phyloP scores from a whole-genome alignment of 2,888 invertebrate genomes.

The Ennomos erosarius region DNA sequence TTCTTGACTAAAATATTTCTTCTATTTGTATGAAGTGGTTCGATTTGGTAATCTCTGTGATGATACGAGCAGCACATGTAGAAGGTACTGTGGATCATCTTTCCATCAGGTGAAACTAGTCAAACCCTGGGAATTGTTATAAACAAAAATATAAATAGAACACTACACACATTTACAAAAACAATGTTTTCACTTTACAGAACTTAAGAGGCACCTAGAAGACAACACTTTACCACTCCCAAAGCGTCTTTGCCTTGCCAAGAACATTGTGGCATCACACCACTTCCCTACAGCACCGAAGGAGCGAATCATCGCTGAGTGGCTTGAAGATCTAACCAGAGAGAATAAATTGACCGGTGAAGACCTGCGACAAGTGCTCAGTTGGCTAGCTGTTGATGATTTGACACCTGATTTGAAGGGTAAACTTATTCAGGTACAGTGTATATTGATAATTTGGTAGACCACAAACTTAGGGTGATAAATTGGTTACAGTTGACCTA shows the following conservation, averaged over 20 bases:
- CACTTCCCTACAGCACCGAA: constrained; percentile 79
- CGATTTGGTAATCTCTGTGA: too few relatives aligned
- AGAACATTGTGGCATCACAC: constrained; percentile 77
- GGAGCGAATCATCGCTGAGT: constrained; percentile 79
- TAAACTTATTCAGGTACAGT: constrained; percentile 68
- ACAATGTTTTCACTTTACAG: constrained; percentile 56
- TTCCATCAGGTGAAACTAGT: too few relatives aligned
- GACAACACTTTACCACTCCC: constrained; percentile 70
- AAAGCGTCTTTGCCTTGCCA: constrained; percentile 83
- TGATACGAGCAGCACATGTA: too few relatives aligned
- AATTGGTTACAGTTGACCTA: too few relatives aligned
- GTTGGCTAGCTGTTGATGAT: constrained; percentile 67
- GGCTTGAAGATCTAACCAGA: constrained; percentile 68
- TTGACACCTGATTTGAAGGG: constrained; percentile 68
- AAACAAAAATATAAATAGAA: constrained; percentile 13
- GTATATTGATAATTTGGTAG: background rate
- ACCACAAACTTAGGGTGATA: too few relatives aligned
- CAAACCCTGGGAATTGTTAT: too few relatives aligned
- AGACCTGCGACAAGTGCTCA: constrained; percentile 63
- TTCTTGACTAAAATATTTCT: too few relatives aligned
- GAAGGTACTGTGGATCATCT: too few relatives aligned
- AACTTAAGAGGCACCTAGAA: constrained; percentile 75
- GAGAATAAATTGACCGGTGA: constrained; percentile 57
- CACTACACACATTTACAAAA: background rate
- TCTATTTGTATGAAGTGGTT: too few relatives aligned